Percentiles rank a stretch among this genome's conserved stretches.
Conservation (phyloP, 2,113 vertebrate genomes). For the Fregetta grallaria region DNA sequence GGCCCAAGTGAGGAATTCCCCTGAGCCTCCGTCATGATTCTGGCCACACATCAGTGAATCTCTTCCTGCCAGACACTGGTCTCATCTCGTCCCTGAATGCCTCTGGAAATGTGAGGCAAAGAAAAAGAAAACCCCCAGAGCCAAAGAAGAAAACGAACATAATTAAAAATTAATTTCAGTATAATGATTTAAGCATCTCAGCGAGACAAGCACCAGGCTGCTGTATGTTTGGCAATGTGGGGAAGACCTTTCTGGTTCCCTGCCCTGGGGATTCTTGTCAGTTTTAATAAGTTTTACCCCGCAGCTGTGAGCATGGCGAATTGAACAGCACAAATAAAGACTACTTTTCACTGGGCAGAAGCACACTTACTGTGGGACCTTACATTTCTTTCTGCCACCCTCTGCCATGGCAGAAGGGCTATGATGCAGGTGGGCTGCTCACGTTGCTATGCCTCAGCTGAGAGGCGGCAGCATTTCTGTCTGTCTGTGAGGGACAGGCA, state of each 20-base stretch:
- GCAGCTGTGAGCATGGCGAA: conserved; percentile 3
- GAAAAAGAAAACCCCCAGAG: neutral
- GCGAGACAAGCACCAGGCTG: conserved; percentile 7
- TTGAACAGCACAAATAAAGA: conserved; percentile 27
- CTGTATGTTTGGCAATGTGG: neutral
- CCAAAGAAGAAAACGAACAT: neutral
- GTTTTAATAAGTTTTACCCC: conserved; percentile 50
- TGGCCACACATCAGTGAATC: neutral
- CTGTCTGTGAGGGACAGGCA: neutral
- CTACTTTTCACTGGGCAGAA: conserved; percentile 14
- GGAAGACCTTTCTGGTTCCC: conserved; percentile 51
- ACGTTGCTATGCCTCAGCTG: neutral
- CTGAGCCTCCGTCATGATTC: neutral
- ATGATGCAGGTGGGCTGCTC: neutral
- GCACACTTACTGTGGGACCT: neutral
- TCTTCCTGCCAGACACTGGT: neutral
- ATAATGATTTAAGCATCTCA: neutral
- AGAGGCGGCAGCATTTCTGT: neutral
- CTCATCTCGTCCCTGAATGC: neutral
- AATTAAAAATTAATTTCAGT: conserved; percentile 32
- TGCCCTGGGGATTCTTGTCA: conserved; percentile 37
- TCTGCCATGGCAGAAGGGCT: neutral
- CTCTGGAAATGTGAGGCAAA: neutral
- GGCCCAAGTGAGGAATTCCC: neutral
- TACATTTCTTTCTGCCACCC: neutral